phyloP scores from a whole-genome alignment of 1,140 invertebrate genomes.

The Campoletis sonorensis region DNA sequence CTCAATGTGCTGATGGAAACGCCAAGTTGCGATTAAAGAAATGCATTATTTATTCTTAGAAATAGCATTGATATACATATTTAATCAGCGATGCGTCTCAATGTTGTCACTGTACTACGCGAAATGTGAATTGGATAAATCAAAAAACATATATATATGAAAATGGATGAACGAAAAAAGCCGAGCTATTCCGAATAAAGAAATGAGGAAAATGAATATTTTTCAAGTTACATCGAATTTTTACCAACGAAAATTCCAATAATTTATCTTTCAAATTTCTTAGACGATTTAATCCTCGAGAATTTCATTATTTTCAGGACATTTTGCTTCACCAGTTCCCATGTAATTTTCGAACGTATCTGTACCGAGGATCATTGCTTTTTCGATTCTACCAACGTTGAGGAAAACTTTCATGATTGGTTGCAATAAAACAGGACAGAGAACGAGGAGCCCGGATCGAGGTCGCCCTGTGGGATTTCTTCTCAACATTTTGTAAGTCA shows the following conservation, averaged over 20 bases:
- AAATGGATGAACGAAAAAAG: not conserved
- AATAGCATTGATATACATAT: constrained; percentile 25
- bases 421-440: constrained; percentile 65
- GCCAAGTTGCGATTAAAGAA: constrained; percentile 22
- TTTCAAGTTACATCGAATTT: too few species aligned
- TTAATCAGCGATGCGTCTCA: constrained; percentile 32
- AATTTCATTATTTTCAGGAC: not conserved
- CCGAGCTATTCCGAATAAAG: not conserved
- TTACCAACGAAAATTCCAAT: too few species aligned
- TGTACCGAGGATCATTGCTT: constrained; percentile 30
- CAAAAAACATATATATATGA: not conserved
- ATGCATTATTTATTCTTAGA: constrained; percentile 35
- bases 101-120: constrained; percentile 32
- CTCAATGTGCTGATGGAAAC: not conserved
- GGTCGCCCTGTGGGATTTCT: constrained; percentile 63
- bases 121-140: constrained; percentile 16
- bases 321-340: not conserved
- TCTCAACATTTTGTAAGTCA: constrained; percentile 69
- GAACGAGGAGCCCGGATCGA: constrained; percentile 61
- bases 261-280: too few species aligned
- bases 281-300: not conserved
- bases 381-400: constrained; percentile 65
- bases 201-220: not conserved
- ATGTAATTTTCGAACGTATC: constrained; percentile 26
- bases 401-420: constrained; percentile 63